Evolutionary conservation across 92 coral and sea anemone species (phyloP).

Genomic region (Porites lobata): DNA sequence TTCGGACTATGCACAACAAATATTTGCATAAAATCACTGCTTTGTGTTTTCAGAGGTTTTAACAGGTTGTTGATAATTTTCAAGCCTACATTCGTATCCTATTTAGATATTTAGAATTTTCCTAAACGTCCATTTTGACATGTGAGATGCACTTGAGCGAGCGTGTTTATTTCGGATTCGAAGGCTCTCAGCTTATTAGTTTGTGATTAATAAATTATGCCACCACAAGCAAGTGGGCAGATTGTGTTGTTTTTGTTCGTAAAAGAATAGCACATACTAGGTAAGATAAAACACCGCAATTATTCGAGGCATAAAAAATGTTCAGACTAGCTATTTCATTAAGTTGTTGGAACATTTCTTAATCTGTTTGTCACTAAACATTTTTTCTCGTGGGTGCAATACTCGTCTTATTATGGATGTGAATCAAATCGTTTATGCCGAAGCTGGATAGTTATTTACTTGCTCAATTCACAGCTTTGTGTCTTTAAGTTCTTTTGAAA

Average conservation of each 20-base stretch:
- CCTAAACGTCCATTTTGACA: background rate
- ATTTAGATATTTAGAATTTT: background rate
- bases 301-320: background rate
- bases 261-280: constrained; percentile 1
- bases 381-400: too few relatives aligned
- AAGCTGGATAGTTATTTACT: too few relatives aligned
- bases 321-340: too few relatives aligned
- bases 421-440: too few relatives aligned
- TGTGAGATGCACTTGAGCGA: background rate
- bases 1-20: background rate
- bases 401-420: too few relatives aligned
- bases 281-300: background rate
- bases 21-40: constrained; percentile 17
- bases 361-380: too few relatives aligned
- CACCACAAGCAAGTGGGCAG: constrained; percentile 30
- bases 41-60: background rate
- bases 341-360: too few relatives aligned
- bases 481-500: too few relatives aligned
- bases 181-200: constrained; percentile 3
- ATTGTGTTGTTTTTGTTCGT: constrained; percentile 29
- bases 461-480: too few relatives aligned
- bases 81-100: background rate
- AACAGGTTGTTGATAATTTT: background rate
- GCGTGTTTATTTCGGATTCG: background rate
- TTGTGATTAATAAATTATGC: constrained; percentile 34